Evolutionary conservation across 2,797 vertebrate genomes (phyloP), one percentile per base, ranked within the genome.

Genomic region (Intellagama lesueurii): DNA sequence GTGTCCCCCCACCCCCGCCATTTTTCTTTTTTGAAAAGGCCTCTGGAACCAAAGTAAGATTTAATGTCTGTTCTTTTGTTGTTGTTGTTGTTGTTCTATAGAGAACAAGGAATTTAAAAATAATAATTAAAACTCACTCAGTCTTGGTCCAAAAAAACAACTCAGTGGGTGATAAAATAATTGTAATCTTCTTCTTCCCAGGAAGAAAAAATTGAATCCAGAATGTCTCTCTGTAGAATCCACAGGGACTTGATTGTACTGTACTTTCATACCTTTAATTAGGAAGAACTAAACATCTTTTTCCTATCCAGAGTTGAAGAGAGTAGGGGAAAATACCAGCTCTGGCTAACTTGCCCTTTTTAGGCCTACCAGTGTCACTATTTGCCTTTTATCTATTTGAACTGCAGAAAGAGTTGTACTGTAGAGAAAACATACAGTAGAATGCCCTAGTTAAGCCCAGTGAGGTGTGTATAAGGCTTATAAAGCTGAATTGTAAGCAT

Each of bases 401-500:
- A 91, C 86, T 44, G 76, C 68, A 73, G 28, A 85, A 88, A 85
- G 92, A 86, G 28, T 69, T 26, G 0, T 7, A 1, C 90, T 79
- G 76, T 5, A 72, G 84, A 0, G 1, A 92, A 80, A 56, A 0
- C 12, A 1, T 8, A 26, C 32, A 0, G 83, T 14, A 77, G 83
- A 1, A 0, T 17, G 17, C 88, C 84, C 78, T 90, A 5, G 22
- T 70, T 32, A 16, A 79, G 92, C 91, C 89, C 78, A 1, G 81
- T n/a, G 96, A 95, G 95, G 93, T 81, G 95, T 92, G 94, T 40
- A 47, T 89, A 78, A 77, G 94, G 95, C 95, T 90, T 28, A 73
- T 0, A 52, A 1, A 30, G 81, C 95, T 92, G 92, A 96, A 92
- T 95, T 90, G 90, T 88, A 80, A 81, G 90, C 94, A 40, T 90